phyloP scores from a whole-genome alignment of 2,797 vertebrate species.

The Gouania willdenowi region DNA sequence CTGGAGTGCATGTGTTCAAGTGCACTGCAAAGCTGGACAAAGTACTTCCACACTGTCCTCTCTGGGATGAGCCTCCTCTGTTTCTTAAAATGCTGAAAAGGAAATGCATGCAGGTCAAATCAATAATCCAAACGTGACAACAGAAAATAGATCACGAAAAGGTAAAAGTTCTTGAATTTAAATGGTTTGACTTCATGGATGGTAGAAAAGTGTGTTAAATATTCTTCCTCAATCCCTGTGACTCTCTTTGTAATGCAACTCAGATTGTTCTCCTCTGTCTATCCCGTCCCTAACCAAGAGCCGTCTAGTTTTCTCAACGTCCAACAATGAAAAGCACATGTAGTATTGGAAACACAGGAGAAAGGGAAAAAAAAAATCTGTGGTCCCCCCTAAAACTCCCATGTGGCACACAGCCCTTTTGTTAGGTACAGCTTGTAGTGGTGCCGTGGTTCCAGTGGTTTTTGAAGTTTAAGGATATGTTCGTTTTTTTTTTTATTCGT shows the following conservation, averaged over 20 bases:
- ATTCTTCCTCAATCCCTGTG: slow-evolving; percentile 30
- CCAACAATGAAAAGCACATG: slow-evolving; percentile 72
- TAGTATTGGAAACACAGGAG: slow-evolving; percentile 40
- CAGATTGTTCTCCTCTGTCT: slow-evolving; percentile 54
- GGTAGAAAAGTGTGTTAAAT: slow-evolving; percentile 27
- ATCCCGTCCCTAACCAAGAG: slow-evolving; percentile 44
- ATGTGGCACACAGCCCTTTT: slow-evolving; percentile 60
- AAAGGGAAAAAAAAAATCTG: slow-evolving; percentile 50
- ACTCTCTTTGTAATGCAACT: slow-evolving; percentile 63
- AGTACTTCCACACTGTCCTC: slow-evolving; percentile 98
- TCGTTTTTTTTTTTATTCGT: slow-evolving; percentile 10
- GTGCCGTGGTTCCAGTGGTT: slow-evolving; percentile 30
- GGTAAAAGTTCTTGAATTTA: slow-evolving; percentile 12
- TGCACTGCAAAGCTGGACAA: slow-evolving; percentile 97
- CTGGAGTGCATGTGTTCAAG: slow-evolving; percentile 98
- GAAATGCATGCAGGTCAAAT: slow-evolving; percentile 8
- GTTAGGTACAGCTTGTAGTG: slow-evolving; percentile 39
- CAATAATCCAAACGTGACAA: not conserved
- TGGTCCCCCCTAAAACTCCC: slow-evolving; percentile 59
- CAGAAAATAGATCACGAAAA: no score
- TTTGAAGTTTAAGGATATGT: slow-evolving; percentile 4
- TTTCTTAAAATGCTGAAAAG: slow-evolving; percentile 94
- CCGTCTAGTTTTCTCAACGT: slow-evolving; percentile 55
- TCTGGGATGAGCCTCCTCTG: slow-evolving; percentile 96
- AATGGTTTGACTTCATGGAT: slow-evolving; percentile 20